These are phyloP conservation scores for Bursaphelenchus okinawaensis DNA, from an alignment of 2,888 invertebrate genomes.

Conservation along the genomic window DNA sequence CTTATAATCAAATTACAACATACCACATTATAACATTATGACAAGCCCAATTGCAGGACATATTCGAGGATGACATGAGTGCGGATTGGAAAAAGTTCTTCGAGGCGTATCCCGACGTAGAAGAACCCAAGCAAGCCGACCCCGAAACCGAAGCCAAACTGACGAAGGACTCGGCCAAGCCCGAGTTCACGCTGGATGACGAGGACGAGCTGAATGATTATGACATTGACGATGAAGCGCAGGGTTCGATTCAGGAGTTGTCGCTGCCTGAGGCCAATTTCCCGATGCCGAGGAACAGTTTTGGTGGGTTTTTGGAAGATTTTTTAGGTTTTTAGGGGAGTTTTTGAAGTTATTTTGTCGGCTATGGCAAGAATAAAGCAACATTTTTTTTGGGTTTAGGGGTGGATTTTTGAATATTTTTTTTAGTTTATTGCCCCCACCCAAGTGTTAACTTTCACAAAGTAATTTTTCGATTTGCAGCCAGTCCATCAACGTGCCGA, in stretches of 20 bases:
- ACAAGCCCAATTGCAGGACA: too few species aligned
- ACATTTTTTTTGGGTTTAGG: too few species aligned
- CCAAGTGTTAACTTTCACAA: too few species aligned
- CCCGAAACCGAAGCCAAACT: slow-evolving; percentile 22
- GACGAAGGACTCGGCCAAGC: background rate
- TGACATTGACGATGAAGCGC: background rate
- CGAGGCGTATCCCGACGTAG: slow-evolving; percentile 38
- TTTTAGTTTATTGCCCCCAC: too few species aligned
- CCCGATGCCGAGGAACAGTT: background rate
- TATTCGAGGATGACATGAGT: slow-evolving; percentile 43
- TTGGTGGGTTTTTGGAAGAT: too few species aligned
- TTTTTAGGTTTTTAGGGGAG: too few species aligned
- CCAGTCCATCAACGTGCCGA: background rate
- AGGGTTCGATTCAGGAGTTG: background rate
- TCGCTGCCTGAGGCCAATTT: slow-evolving; percentile 1
- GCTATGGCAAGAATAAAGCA: too few species aligned
- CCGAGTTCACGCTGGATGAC: slow-evolving; percentile 6
- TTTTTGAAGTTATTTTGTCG: too few species aligned
- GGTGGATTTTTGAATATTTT: too few species aligned
- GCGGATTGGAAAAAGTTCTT: slow-evolving; percentile 51
- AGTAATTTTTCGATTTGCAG: too few species aligned
- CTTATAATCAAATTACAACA: slow-evolving; percentile 1
- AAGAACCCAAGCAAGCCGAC: slow-evolving; percentile 35
- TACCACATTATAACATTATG: slow-evolving; percentile 11
- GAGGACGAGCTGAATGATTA: slow-evolving; percentile 4